Evolutionary conservation across 2,888 invertebrate genomes (phyloP).

Genomic region (Pheosia tremula): DNA sequence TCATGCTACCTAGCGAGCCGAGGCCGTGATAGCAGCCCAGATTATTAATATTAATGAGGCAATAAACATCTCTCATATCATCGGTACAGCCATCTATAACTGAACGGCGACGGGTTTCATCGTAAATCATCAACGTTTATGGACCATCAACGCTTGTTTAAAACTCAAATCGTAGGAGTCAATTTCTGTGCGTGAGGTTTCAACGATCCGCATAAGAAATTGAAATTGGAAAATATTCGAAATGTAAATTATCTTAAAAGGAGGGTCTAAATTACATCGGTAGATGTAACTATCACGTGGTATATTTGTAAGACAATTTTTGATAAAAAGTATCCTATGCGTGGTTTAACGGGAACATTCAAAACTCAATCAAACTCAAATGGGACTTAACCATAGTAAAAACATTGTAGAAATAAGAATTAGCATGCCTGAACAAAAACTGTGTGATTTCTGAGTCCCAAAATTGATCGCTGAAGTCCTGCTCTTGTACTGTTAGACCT

Average conservation of each 20-base stretch:
- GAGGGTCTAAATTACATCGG: no score
- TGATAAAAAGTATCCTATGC: no score
- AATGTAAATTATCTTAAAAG: no score
- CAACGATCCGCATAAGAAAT: no score
- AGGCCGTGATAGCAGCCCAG: conserved; percentile 13
- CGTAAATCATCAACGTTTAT: conserved; percentile 23
- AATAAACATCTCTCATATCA: conserved; percentile 24
- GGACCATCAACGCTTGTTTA: conserved; percentile 11
- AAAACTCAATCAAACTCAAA: no score
- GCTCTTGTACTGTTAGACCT: conserved; percentile 91
- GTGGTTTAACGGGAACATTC: no score
- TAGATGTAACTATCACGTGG: no score
- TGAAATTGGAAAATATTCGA: no score
- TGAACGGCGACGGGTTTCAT: conserved; percentile 16
- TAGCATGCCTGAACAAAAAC: conserved; percentile 70
- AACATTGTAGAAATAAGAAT: neutral
- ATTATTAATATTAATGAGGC: conserved; percentile 34
- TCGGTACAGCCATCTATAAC: conserved; percentile 12
- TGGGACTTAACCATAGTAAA: no score
- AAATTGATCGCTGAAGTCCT: conserved; percentile 90
- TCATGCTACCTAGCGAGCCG: conserved; percentile 5
- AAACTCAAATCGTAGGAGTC: neutral
- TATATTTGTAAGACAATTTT: no score
- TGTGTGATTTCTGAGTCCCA: conserved; percentile 89
- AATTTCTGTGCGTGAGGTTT: no score